Conservation (phyloP, 2,113 vertebrate genomes). For the Salvelinus namaycush region DNA sequence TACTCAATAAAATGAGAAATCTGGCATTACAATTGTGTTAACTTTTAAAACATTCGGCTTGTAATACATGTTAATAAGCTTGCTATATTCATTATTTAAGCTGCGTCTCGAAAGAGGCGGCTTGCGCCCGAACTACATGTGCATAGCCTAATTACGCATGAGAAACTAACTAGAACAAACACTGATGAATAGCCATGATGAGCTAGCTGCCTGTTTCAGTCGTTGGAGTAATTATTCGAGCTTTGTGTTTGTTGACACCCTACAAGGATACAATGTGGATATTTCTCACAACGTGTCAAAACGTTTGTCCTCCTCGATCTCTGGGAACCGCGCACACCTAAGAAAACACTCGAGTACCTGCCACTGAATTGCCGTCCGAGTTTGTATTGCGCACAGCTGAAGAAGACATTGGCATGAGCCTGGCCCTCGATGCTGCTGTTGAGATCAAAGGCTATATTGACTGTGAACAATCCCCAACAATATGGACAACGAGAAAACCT, state of each 20-base stretch:
- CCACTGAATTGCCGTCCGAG: conserved; percentile 67
- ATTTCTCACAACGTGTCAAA: conserved; percentile 82
- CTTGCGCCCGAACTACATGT: no score
- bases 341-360: conserved; percentile 86
- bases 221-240: conserved; percentile 38
- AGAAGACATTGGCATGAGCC: conserved; percentile 85
- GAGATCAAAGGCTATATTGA: conserved; percentile 82
- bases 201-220: background rate
- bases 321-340: conserved; percentile 85
- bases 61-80: no score
- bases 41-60: no score
- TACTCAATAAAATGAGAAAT: no score
- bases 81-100: no score
- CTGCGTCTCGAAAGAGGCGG: no score
- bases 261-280: conserved; percentile 71
- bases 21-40: no score
- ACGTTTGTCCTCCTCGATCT: conserved; percentile 74
- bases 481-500: conserved; percentile 75
- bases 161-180: background rate
- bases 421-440: conserved; percentile 70
- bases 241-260: conserved; percentile 59
- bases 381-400: conserved; percentile 86
- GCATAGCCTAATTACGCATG: background rate
- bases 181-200: background rate
- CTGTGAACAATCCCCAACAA: conserved; percentile 65